phyloP scores from a whole-genome alignment of 92 coral and sea anemone species.

The Ricordea florida region DNA sequence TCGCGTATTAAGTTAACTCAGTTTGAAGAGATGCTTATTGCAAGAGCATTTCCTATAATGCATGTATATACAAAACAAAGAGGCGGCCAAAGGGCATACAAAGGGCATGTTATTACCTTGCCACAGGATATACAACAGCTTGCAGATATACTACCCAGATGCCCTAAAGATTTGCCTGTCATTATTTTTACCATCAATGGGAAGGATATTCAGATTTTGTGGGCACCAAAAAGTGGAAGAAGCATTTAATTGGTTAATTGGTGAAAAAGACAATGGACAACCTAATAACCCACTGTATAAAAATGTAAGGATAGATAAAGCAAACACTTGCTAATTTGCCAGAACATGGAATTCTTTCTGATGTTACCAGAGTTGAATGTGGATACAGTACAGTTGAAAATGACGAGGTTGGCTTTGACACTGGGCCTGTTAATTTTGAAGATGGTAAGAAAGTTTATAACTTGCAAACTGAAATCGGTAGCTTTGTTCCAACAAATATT shows the following conservation, averaged over 20 bases:
- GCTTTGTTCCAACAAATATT: conserved; percentile 47
- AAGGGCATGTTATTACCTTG: conserved; percentile 16
- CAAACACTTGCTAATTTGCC: not conserved
- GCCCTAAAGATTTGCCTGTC: conserved; percentile 17
- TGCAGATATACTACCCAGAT: conserved; percentile 8
- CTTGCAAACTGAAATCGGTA: conserved; percentile 56
- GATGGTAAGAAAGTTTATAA: no score
- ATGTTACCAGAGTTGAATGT: conserved; percentile 31
- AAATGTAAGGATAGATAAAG: not conserved
- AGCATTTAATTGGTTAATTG: no score
- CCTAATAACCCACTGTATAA: conserved; percentile 26
- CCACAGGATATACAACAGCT: no score
- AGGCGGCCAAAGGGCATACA: conserved; percentile 56
- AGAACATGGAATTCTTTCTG: conserved; percentile 1
- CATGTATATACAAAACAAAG: conserved; percentile 32
- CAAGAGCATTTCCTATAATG: conserved; percentile 50
- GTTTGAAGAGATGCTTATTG: no score
- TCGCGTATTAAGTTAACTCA: no score
- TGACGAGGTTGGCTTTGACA: conserved; percentile 31
- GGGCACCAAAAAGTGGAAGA: conserved; percentile 20
- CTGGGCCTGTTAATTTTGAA: conserved; percentile 40
- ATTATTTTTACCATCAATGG: no score
- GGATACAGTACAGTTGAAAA: not conserved
- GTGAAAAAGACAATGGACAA: conserved; percentile 18
- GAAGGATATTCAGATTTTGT: conserved; percentile 18